A percentile compares a stretch with the other conserved stretches of the same genome.
Evolutionary conservation across 2,113 vertebrate species (phyloP).

Genomic region (Amazona guildingii): DNA sequence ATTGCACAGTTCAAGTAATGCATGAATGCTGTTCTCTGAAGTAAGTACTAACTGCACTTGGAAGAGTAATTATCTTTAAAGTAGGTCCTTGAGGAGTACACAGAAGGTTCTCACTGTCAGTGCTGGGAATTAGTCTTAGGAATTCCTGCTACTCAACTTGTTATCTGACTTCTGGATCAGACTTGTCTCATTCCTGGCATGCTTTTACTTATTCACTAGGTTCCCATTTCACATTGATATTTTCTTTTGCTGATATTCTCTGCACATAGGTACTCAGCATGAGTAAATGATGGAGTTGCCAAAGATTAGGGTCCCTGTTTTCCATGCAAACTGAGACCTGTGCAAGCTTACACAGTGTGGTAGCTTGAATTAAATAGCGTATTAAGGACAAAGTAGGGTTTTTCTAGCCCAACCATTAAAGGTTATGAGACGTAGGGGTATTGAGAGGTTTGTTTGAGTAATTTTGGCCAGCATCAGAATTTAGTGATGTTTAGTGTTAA

Average conservation of each 20-base stretch:
- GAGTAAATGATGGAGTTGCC: background rate
- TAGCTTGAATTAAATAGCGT: background rate
- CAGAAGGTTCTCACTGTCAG: background rate
- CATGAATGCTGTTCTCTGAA: background rate
- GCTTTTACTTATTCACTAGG: background rate
- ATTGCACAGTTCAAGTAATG: background rate
- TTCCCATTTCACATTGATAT: background rate
- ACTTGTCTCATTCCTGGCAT: background rate
- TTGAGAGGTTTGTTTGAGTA: background rate
- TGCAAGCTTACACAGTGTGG: background rate
- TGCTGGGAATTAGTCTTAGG: background rate
- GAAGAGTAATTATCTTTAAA: constrained; percentile 14
- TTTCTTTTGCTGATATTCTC: background rate
- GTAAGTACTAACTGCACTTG: background rate
- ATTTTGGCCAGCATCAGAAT: background rate
- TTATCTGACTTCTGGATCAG: background rate
- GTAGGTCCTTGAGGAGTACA: background rate
- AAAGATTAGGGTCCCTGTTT: background rate
- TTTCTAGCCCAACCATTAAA: background rate
- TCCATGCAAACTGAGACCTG: background rate
- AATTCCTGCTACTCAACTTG: background rate
- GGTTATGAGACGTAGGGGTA: background rate
- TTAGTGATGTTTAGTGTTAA: background rate
- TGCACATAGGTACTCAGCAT: background rate
- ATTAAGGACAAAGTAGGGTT: background rate